phyloP scores from a whole-genome alignment of 92 coral and sea anemone species.

The Zoanthus gigantus region DNA sequence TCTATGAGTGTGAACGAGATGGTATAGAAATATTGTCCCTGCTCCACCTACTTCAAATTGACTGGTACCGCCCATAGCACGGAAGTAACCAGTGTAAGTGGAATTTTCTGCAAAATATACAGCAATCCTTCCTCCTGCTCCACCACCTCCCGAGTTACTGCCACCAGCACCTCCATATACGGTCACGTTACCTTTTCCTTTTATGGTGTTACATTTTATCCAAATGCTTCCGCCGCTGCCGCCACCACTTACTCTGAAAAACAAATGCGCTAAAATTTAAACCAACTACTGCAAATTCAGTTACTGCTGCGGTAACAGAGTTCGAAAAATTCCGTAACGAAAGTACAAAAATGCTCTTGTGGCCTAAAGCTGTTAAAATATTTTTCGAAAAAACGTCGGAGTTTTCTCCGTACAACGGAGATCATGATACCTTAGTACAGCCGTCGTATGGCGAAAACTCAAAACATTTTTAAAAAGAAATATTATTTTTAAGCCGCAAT shows the following conservation, averaged over 20 bases:
- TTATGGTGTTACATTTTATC: constrained; percentile 67
- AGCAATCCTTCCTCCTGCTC: constrained; percentile 77
- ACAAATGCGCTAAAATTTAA: background rate
- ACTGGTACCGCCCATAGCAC: constrained; percentile 68
- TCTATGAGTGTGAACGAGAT: constrained; percentile 77
- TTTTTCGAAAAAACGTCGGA: no score
- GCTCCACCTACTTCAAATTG: constrained; percentile 74
- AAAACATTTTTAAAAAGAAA: no score
- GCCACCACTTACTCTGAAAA: constrained; percentile 64
- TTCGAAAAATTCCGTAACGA: no score
- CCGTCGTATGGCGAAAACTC: no score
- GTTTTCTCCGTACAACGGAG: no score
- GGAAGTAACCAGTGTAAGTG: constrained; percentile 67
- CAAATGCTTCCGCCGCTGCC: constrained; percentile 82
- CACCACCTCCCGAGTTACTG: constrained; percentile 68
- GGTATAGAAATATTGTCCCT: constrained; percentile 77
- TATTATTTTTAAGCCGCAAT: no score
- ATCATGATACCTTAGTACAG: no score
- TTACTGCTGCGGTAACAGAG: no score
- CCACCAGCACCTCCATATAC: constrained; percentile 78
- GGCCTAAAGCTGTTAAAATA: no score
- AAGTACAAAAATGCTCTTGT: no score
- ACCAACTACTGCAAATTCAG: no score
- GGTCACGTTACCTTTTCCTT: constrained; percentile 72
- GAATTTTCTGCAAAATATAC: constrained; percentile 68